These are phyloP conservation scores for Manduca sexta DNA, from an alignment of 1,140 invertebrate species.

Conservation along the genomic window DNA sequence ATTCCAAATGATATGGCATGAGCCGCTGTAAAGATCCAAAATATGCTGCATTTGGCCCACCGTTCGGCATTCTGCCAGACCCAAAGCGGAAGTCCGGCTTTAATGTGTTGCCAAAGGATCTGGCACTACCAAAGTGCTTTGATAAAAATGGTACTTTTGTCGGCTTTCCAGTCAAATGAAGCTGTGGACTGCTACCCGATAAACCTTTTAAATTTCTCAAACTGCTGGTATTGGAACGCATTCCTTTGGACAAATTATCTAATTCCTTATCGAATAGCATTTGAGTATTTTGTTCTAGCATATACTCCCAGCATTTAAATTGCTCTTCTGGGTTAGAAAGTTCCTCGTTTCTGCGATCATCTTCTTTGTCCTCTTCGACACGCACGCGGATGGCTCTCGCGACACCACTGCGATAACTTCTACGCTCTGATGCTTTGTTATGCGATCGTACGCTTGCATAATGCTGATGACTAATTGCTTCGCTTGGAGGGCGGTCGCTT, in stretches of 20 bases:
- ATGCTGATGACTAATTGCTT: slow-evolving; percentile 53
- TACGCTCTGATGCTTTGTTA: slow-evolving; percentile 61
- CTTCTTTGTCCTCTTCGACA: slow-evolving; percentile 77
- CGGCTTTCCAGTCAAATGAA: slow-evolving; percentile 65
- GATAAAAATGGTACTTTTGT: slow-evolving; percentile 77
- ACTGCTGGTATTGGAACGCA: slow-evolving; percentile 66
- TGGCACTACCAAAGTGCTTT: slow-evolving; percentile 84
- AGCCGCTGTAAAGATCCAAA: slow-evolving; percentile 87
- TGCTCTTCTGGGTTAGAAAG: slow-evolving; percentile 82
- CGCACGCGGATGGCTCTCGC: slow-evolving; percentile 73
- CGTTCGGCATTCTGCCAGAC: slow-evolving; percentile 70
- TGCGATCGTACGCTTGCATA: slow-evolving; percentile 61
- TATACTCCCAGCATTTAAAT: slow-evolving; percentile 94
- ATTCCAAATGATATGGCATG: slow-evolving; percentile 89
- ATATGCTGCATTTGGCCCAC: slow-evolving; percentile 88
- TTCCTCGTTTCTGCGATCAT: slow-evolving; percentile 74
- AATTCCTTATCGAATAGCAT: slow-evolving; percentile 90
- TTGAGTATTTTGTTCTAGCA: slow-evolving; percentile 93
- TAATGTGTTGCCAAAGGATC: slow-evolving; percentile 72
- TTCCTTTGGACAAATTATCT: slow-evolving; percentile 83
- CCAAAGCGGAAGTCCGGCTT: slow-evolving; percentile 68
- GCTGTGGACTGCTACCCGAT: slow-evolving; percentile 75
- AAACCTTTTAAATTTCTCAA: slow-evolving; percentile 70
- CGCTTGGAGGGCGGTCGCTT: slow-evolving; percentile 78
- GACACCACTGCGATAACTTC: slow-evolving; percentile 74